These are phyloP conservation scores for Anas platyrhynchos DNA, from an alignment of 2,113 vertebrate species.

Conservation along the genomic window DNA sequence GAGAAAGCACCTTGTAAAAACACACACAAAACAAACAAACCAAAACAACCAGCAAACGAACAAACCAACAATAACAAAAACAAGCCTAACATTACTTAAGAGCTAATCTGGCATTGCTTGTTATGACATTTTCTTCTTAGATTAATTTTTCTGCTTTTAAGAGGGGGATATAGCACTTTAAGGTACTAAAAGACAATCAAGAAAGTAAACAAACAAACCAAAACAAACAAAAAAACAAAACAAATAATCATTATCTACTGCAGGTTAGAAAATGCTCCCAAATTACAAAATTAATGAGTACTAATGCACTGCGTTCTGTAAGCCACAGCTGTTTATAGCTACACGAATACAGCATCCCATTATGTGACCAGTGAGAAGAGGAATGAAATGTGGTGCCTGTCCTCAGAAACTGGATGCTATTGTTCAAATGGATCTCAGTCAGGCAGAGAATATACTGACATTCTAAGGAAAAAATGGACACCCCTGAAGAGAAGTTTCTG, in stretches of 20 bases:
- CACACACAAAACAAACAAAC: not conserved
- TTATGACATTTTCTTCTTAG: not conserved
- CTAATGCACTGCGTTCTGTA: constrained; percentile 1
- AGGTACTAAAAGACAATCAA: constrained; percentile 21
- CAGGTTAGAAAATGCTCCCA: constrained; percentile 49
- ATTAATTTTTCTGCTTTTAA: not conserved
- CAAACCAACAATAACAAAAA: not conserved
- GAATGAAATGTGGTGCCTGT: not conserved
- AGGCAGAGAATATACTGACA: not conserved
- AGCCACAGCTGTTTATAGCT: not conserved
- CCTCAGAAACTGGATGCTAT: not conserved
- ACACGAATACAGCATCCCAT: constrained; percentile 16
- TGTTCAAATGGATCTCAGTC: not conserved
- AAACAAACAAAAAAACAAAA: not conserved
- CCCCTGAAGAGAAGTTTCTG: not conserved
- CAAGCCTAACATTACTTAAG: not conserved
- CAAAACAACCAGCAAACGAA: not conserved
- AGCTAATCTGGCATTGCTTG: not conserved
- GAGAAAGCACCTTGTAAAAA: not conserved
- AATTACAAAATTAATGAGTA: constrained; percentile 55
- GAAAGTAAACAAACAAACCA: not conserved
- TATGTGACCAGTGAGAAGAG: constrained; percentile 38
- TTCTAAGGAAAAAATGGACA: not conserved
- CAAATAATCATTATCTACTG: constrained; percentile 10
- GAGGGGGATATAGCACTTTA: not conserved